phyloP scores from a whole-genome alignment of 2,113 vertebrate species.

The Nerophis lumbriciformis region DNA sequence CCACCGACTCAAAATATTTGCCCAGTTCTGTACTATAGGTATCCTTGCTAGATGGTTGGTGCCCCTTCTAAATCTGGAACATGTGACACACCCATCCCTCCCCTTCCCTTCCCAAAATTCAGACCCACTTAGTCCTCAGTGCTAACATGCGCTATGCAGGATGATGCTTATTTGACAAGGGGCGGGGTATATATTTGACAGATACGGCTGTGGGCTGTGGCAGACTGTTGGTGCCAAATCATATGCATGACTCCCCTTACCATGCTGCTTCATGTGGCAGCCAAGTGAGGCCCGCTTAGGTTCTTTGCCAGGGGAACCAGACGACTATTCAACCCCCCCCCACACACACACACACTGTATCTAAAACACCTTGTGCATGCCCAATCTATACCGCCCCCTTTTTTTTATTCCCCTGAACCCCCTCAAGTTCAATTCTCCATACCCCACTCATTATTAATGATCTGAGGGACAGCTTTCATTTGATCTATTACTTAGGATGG shows the following conservation, averaged over 20 bases:
- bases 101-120: conserved; percentile 15
- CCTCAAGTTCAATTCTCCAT: conserved; percentile 41
- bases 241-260: conserved; percentile 66
- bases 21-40: no score
- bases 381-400: conserved; percentile 52
- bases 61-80: background rate
- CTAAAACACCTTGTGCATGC: conserved; percentile 42
- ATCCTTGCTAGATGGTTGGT: background rate
- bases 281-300: conserved; percentile 56
- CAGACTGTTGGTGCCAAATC: conserved; percentile 56
- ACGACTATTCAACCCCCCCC: conserved; percentile 31
- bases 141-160: conserved; percentile 39
- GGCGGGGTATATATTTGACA: conserved; percentile 29
- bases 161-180: conserved; percentile 47
- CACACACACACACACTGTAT: conserved; percentile 19
- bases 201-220: conserved; percentile 50
- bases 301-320: conserved; percentile 50
- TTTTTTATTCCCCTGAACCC: conserved; percentile 32
- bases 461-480: conserved; percentile 75
- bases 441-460: conserved; percentile 74
- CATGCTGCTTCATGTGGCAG: conserved; percentile 61
- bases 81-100: no score
- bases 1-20: no score
- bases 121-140: conserved; percentile 15
- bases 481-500: conserved; percentile 74